Percentiles rank a stretch among this genome's conserved stretches.
phyloP scores from a whole-genome alignment of 1,140 invertebrate species.

The Myzus persicae region DNA sequence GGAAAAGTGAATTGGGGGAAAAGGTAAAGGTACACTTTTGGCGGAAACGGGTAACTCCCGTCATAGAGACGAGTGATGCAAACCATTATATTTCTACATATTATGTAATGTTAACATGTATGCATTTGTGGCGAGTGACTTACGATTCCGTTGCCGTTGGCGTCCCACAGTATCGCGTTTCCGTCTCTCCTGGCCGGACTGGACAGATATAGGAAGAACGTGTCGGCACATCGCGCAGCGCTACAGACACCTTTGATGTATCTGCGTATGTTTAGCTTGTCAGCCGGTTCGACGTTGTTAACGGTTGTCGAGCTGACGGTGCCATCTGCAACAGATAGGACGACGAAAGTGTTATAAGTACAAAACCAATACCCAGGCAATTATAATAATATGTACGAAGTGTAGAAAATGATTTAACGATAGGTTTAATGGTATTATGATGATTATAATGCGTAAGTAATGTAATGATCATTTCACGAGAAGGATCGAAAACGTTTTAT shows the following conservation, averaged over 20 bases:
- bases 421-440: too few species aligned
- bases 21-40: too few species aligned
- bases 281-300: conserved; percentile 61
- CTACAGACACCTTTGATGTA: conserved; percentile 67
- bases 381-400: too few species aligned
- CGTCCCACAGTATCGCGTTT: conserved; percentile 68
- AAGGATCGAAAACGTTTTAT: not conserved
- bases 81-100: not conserved
- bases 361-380: too few species aligned
- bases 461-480: too few species aligned
- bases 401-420: too few species aligned
- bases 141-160: conserved; percentile 68
- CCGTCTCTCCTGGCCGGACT: conserved; percentile 67
- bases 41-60: too few species aligned
- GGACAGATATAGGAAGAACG: conserved; percentile 68
- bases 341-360: too few species aligned
- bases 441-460: too few species aligned
- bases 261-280: conserved; percentile 67
- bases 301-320: conserved; percentile 64
- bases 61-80: too few species aligned
- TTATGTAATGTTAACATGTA: not conserved
- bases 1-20: too few species aligned
- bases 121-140: not conserved
- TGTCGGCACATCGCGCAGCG: conserved; percentile 67
- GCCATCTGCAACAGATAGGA: not conserved